phyloP scores from a whole-genome alignment of 2,888 invertebrate genomes.

The Ennomos fuscantarius region DNA sequence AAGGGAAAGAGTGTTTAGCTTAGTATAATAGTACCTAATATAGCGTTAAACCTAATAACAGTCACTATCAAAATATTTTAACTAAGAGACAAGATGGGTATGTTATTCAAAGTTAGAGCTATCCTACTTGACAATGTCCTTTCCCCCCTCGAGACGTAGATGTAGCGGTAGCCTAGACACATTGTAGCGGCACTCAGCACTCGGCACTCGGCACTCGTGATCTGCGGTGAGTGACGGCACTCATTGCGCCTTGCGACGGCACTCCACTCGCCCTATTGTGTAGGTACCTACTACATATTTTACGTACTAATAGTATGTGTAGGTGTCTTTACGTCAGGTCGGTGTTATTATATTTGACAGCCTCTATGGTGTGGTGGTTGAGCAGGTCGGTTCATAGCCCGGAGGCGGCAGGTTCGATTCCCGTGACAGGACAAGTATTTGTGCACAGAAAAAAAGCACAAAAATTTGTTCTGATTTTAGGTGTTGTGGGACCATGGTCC shows the following conservation, averaged over 20 bases:
- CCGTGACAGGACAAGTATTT: no score
- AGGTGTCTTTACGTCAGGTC: no score
- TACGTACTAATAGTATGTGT: constrained; percentile 18
- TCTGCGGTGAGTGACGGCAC: constrained; percentile 67
- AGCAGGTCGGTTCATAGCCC: no score
- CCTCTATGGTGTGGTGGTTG: no score
- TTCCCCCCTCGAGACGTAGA: constrained; percentile 23
- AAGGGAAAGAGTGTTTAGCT: background rate
- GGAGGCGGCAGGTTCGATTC: no score
- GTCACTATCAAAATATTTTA: background rate
- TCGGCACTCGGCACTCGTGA: constrained; percentile 58
- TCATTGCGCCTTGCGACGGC: constrained; percentile 56
- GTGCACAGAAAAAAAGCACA: no score
- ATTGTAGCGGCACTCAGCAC: constrained; percentile 48
- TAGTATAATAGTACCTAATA: no score
- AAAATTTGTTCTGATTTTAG: no score
- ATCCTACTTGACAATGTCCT: constrained; percentile 17
- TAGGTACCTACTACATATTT: constrained; percentile 36
- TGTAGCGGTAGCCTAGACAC: constrained; percentile 34
- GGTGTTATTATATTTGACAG: no score
- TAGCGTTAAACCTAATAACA: no score
- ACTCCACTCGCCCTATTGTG: constrained; percentile 59
- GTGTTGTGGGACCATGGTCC: no score
- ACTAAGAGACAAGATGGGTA: background rate
- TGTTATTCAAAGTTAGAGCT: background rate